Evolutionary conservation across 2,113 vertebrate species (phyloP).

Genomic region (Gobio gobio): DNA sequence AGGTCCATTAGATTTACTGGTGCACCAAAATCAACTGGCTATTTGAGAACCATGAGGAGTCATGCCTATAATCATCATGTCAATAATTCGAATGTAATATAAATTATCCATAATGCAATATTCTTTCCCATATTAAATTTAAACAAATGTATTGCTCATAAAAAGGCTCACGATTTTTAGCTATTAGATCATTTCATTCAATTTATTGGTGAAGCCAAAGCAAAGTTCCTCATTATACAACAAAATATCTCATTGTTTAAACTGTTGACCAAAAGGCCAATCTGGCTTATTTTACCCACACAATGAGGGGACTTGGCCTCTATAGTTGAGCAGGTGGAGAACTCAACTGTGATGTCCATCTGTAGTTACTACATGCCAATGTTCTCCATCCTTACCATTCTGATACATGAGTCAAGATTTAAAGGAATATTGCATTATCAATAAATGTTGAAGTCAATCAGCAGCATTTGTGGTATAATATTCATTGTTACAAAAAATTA

Average conservation of each 20-base stretch:
- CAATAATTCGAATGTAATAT: not conserved
- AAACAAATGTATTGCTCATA: not conserved
- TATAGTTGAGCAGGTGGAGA: slow-evolving; percentile 9
- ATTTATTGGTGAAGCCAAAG: not conserved
- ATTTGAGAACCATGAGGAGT: not conserved
- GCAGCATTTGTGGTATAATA: not conserved
- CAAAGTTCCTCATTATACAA: not conserved
- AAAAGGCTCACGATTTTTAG: not conserved
- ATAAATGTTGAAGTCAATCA: not conserved
- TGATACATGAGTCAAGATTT: not conserved
- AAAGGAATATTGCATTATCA: not conserved
- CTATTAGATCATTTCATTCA: not conserved
- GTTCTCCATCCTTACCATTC: not conserved
- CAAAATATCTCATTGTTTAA: not conserved
- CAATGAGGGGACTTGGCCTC: not conserved
- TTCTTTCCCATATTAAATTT: not conserved
- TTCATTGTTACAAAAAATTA: no score
- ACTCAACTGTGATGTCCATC: slow-evolving; percentile 2
- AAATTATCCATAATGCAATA: not conserved
- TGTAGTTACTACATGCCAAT: not conserved
- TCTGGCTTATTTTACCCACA: not conserved
- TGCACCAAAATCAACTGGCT: not conserved
- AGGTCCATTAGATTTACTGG: slow-evolving; percentile 8
- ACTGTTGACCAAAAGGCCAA: not conserved
- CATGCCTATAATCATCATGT: not conserved